Conservation (phyloP, 2,113 vertebrate species). For the Proterorhinus semilunaris region DNA sequence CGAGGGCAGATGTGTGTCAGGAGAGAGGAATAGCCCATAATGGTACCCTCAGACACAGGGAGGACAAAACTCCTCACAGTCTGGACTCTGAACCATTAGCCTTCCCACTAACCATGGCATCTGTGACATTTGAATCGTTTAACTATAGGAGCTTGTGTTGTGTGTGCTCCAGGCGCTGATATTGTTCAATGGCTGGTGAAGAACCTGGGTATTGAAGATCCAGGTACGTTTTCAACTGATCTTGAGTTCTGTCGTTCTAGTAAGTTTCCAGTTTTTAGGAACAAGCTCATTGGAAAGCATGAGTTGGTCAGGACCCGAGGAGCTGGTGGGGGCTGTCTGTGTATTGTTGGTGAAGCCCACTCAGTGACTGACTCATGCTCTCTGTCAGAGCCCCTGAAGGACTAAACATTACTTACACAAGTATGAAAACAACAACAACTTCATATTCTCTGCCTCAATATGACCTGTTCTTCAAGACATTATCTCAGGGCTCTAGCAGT, state of each 20-base stretch:
- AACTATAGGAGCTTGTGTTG: neutral
- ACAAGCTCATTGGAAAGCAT: too few relatives aligned
- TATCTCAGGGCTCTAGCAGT: too few relatives aligned
- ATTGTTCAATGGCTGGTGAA: slow-evolving; percentile 98
- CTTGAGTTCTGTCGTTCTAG: neutral
- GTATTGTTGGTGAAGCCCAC: slow-evolving; percentile 31
- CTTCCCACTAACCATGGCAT: neutral
- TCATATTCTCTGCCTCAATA: neutral
- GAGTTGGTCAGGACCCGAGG: slow-evolving; percentile 10
- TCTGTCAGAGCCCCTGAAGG: neutral
- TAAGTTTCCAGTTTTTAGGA: too few relatives aligned
- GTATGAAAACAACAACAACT: neutral
- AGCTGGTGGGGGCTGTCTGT: slow-evolving; percentile 36
- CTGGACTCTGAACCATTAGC: too few relatives aligned
- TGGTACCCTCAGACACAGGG: too few relatives aligned
- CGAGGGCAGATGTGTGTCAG: too few relatives aligned
- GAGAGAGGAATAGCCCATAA: too few relatives aligned
- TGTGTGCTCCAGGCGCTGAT: slow-evolving; percentile 83
- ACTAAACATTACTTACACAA: neutral
- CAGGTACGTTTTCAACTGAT: slow-evolving; percentile 75
- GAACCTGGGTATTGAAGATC: slow-evolving; percentile 91
- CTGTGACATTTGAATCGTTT: neutral
- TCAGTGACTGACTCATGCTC: slow-evolving; percentile 38
- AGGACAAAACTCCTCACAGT: too few relatives aligned
- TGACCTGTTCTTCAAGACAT: too few relatives aligned